Evolutionary conservation across 2,888 invertebrate species (phyloP).

Genomic region (Aquatica leii): DNA sequence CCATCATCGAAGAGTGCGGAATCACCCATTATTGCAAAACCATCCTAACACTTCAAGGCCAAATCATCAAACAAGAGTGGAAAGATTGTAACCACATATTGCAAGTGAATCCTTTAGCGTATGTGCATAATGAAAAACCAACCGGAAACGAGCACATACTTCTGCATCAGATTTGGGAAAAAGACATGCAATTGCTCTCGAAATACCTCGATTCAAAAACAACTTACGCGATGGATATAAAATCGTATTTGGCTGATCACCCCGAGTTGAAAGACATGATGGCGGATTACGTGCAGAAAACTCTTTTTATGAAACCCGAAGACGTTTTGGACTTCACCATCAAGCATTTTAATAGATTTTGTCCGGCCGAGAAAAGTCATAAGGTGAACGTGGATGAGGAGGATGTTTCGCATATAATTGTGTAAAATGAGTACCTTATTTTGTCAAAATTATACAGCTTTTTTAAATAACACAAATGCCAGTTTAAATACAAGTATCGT

Average conservation of each 20-base stretch:
- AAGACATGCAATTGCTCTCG: slow-evolving; percentile 69
- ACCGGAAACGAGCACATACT: slow-evolving; percentile 59
- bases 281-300: slow-evolving; percentile 68
- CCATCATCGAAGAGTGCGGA: slow-evolving; percentile 66
- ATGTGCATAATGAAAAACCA: slow-evolving; percentile 46
- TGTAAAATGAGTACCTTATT: background rate
- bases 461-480: no score
- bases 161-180: slow-evolving; percentile 64
- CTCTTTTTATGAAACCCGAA: slow-evolving; percentile 67
- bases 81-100: slow-evolving; percentile 65
- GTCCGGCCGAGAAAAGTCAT: slow-evolving; percentile 41
- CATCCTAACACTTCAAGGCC: slow-evolving; percentile 65
- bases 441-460: no score
- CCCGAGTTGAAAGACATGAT: slow-evolving; percentile 66
- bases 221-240: slow-evolving; percentile 62
- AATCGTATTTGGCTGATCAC: slow-evolving; percentile 67
- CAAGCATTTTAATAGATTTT: slow-evolving; percentile 62
- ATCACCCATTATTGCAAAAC: slow-evolving; percentile 64
- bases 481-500: no score
- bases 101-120: slow-evolving; percentile 66
- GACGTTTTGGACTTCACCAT: slow-evolving; percentile 66
- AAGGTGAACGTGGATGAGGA: background rate
- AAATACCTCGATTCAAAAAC: slow-evolving; percentile 70
- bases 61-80: slow-evolving; percentile 70
- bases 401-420: background rate